Base-by-base conservation (phyloP, 1,140 invertebrate species). In the Aricia agestis region DNA sequence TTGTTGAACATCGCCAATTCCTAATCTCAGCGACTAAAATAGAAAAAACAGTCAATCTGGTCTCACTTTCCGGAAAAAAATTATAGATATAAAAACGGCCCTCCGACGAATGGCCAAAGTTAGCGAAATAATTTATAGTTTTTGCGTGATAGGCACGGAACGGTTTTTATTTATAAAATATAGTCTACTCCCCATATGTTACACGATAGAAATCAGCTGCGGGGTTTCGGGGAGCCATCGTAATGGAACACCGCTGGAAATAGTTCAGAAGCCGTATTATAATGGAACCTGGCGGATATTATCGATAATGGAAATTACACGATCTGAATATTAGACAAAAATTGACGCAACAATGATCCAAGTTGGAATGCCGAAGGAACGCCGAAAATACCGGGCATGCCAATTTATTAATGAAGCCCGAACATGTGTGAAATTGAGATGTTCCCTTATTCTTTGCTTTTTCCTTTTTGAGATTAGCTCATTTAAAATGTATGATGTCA, bases 91-190 rank as follows among this genome's bases (percentile, higher is more conserved):
- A 52, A 52, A 13, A 52, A 25, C 59, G 58, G 18, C 58, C 58
- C 17, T 63, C 17, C 18, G 19, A 19, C 18, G 59, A 63, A 63
- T 11, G 59, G 18, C 59, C 1, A 63, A 63, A 63, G 59, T 63
- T 63, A 63, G 6, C 18, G 59, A 63, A 63, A 63, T 19, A 19
- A 63, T 11, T 19, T 11, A 63, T 63, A 63, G 59, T 63, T 19
- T 18, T 11, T 63, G 59, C 59, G 59, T 63, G 59, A 63, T 63
- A 63, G 59, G 18, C 59, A 17, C 18, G 6, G 59, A 13, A 3
- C n/a, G 6, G 18, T 63, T 63, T 63, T 63, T 63, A 63, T 63
- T 19, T 63, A 19, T 63, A 63, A 63, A 63, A 63, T 63, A 63
- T 19, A 19, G 59, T 19, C 19, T 25, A 1, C 15, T 59, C 58